Conservation (phyloP, 2,797 vertebrate species). For the Oceanodroma leucorhoa region DNA sequence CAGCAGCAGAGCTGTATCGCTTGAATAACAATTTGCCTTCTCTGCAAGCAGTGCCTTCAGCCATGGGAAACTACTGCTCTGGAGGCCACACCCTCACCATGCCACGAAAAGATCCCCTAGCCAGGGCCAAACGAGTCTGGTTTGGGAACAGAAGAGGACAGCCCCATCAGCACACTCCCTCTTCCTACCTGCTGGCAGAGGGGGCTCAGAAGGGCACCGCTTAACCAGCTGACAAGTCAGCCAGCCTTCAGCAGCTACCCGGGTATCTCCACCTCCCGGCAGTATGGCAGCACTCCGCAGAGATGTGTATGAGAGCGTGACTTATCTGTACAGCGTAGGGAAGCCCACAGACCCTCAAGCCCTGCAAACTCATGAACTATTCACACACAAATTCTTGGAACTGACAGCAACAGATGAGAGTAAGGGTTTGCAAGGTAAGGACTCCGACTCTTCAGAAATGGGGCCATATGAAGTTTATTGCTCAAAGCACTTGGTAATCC, state of each 20-base stretch:
- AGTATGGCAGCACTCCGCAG: rapidly evolving
- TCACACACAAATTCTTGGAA: neutral
- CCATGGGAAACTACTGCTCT: neutral
- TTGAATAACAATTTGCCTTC: neutral
- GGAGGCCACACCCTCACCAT: rapidly evolving
- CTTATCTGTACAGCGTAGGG: rapidly evolving
- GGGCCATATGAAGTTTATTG: slow-evolving; percentile 9
- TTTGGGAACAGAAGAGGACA: rapidly evolving
- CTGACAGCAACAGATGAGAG: neutral
- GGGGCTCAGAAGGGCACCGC: neutral
- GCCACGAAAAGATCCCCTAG: neutral
- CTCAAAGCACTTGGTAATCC: slow-evolving; percentile 15
- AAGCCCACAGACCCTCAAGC: neutral
- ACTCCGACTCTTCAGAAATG: neutral
- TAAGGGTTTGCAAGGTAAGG: neutral
- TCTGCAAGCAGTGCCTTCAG: neutral
- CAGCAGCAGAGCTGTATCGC: neutral
- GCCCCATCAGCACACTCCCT: neutral
- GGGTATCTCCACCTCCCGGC: neutral
- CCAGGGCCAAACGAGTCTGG: rapidly evolving
- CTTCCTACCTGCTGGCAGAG: neutral
- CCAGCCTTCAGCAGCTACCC: neutral
- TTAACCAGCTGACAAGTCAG: neutral
- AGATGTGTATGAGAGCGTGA: rapidly evolving
- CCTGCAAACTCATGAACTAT: neutral